Evolutionary conservation across 37 sponge, comb jelly and placozoan genomes (phyloP), one percentile per base, ranked within the genome.

Genomic region (Ianthella basta): DNA sequence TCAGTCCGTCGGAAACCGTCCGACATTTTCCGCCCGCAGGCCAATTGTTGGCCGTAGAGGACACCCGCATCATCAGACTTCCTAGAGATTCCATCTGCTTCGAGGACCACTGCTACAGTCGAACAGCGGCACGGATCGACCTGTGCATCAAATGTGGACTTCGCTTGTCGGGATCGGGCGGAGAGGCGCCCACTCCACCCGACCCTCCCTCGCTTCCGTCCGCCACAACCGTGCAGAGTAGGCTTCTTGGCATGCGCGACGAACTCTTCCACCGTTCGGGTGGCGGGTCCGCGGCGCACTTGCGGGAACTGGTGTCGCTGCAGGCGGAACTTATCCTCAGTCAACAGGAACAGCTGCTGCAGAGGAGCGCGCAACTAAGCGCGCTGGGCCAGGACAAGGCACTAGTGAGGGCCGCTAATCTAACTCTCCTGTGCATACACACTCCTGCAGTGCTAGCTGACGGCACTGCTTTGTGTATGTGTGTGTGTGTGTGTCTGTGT

Each of bases 281-380:
- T 1, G 25, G 21, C n/a, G 21, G 10, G 24, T 0, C 13, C n/a
- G 53, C 86, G 0, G 29, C 37, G 0, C 88, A 90, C 57, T 41
- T 84, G 1, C 88, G 86, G 8, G 87, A 83, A 44, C 72, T 94
- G 14, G 61, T 94, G 1, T 21, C 86, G 4, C 82, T 94, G 20
- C 95, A 94, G 60, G 78, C 85, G 33, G 65, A 82, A 4, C 82
- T 94, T n/a, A 83, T 94, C 5, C 85, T 84, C 25, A 83, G 91
- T 0, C 95, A 88, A 59, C 95, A 94, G 60, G 92, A 91, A 40
- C 87, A 91, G 55, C 72, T 94, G 21, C 67, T 87, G 25, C 35
- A 66, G 16, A 88, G 89, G 32, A 92, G 91, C 65, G 81, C n/a
- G 32, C 85, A 89, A 25, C 56, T 86, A 29, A 83, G 57, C 60